Evolutionary conservation across 2,888 invertebrate species (phyloP).

Genomic region (Muschampia plurimacula): DNA sequence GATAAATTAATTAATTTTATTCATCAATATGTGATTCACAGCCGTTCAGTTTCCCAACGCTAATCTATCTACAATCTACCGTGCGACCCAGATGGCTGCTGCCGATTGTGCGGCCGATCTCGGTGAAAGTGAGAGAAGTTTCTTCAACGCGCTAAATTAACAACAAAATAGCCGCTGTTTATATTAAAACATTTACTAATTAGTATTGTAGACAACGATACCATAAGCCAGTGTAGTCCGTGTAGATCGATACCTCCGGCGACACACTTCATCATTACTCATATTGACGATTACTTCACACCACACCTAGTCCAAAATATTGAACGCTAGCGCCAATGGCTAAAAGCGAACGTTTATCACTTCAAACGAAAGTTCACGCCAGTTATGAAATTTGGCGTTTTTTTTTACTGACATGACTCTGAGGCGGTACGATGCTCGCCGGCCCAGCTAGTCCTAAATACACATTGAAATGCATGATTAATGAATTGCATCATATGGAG

Average conservation of each 20-base stretch:
- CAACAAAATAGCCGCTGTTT: slow-evolving; percentile 54
- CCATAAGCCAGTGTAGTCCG: slow-evolving; percentile 44
- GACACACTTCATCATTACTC: slow-evolving; percentile 57
- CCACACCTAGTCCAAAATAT: slow-evolving; percentile 57
- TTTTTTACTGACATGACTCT: background rate
- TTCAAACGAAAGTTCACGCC: slow-evolving; percentile 54
- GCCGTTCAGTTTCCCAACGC: slow-evolving; percentile 45
- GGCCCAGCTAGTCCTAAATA: no score
- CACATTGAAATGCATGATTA: no score
- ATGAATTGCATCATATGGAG: no score
- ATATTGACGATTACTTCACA: slow-evolving; percentile 66
- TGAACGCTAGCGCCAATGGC: slow-evolving; percentile 52
- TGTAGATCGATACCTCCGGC: slow-evolving; percentile 63
- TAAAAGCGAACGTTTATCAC: slow-evolving; percentile 41
- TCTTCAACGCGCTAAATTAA: slow-evolving; percentile 56
- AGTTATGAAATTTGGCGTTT: slow-evolving; percentile 10
- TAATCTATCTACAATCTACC: slow-evolving; percentile 57
- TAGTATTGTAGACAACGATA: slow-evolving; percentile 53
- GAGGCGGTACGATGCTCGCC: no score
- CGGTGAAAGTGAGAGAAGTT: slow-evolving; percentile 78
- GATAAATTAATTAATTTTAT: slow-evolving; percentile 17
- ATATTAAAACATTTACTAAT: slow-evolving; percentile 75
- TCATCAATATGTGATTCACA: slow-evolving; percentile 52
- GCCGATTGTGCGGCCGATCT: slow-evolving; percentile 41
- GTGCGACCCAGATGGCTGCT: slow-evolving; percentile 62